Conservation (phyloP, 2,888 invertebrate genomes). For the Globia sparganii region DNA sequence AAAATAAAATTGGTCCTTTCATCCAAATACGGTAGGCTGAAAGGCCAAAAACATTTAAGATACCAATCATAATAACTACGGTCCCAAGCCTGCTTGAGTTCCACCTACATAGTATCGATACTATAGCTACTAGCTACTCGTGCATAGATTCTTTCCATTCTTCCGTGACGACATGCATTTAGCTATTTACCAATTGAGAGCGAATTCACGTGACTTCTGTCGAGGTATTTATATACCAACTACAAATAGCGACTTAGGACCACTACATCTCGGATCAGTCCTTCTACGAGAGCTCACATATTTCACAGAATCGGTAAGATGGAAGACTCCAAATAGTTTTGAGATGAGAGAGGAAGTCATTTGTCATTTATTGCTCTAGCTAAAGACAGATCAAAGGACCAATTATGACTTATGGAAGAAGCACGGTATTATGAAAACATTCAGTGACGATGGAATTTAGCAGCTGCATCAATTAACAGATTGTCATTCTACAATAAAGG, state of each 20-base stretch:
- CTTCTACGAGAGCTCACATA: background rate
- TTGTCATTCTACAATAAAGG: background rate
- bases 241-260: background rate
- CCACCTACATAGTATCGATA: background rate
- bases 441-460: conserved; percentile 5
- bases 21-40: background rate
- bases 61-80: background rate
- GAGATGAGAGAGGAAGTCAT: background rate
- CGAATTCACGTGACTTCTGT: background rate
- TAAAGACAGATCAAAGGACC: background rate
- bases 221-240: background rate
- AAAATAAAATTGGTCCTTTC: background rate
- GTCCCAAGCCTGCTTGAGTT: background rate
- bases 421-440: background rate
- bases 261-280: background rate
- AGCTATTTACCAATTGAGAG: conserved; percentile 18
- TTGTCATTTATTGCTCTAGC: background rate
- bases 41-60: background rate
- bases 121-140: background rate
- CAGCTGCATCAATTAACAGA: conserved; percentile 4
- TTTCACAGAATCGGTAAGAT: background rate
- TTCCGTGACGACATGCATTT: conserved; percentile 21
- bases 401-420: too few relatives aligned
- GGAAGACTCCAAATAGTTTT: background rate
- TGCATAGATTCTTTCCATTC: background rate